Percentiles rank a stretch among this genome's conserved stretches.
Conservation (phyloP, 2,113 vertebrate genomes). For the Natator depressus region DNA sequence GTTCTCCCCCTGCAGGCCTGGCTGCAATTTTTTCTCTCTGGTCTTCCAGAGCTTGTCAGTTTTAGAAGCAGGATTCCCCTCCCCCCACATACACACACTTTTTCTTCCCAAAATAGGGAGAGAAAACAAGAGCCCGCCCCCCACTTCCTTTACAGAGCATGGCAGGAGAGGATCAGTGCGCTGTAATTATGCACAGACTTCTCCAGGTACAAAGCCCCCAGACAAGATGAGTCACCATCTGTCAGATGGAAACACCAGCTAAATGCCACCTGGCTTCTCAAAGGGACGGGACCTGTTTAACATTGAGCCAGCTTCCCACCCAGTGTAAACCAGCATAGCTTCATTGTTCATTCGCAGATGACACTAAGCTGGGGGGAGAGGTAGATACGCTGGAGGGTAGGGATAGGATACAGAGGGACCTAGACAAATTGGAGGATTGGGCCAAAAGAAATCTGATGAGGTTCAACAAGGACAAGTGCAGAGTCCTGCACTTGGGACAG, state of each 20-base stretch:
- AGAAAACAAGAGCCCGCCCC: rapidly evolving
- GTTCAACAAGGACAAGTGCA: too few relatives aligned
- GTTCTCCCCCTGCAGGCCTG: neutral
- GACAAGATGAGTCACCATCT: neutral
- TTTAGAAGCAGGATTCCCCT: neutral
- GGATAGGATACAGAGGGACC: too few relatives aligned
- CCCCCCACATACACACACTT: neutral
- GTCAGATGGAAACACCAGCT: neutral
- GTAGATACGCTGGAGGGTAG: too few relatives aligned
- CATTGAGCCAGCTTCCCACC: neutral
- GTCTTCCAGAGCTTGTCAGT: neutral
- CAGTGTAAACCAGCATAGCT: neutral
- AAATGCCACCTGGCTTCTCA: neutral
- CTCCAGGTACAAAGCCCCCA: neutral
- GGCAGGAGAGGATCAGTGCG: neutral
- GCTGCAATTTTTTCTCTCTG: neutral
- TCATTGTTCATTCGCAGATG: too few relatives aligned
- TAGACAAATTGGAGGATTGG: too few relatives aligned
- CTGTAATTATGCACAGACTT: neutral
- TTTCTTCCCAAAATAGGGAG: neutral
- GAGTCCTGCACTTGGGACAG: too few relatives aligned
- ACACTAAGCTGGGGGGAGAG: too few relatives aligned
- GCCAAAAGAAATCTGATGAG: too few relatives aligned
- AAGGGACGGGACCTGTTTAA: neutral
- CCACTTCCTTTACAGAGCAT: neutral